Base-by-base conservation (phyloP, 2,113 vertebrate species). In the Neolamprologus brichardi region DNA sequence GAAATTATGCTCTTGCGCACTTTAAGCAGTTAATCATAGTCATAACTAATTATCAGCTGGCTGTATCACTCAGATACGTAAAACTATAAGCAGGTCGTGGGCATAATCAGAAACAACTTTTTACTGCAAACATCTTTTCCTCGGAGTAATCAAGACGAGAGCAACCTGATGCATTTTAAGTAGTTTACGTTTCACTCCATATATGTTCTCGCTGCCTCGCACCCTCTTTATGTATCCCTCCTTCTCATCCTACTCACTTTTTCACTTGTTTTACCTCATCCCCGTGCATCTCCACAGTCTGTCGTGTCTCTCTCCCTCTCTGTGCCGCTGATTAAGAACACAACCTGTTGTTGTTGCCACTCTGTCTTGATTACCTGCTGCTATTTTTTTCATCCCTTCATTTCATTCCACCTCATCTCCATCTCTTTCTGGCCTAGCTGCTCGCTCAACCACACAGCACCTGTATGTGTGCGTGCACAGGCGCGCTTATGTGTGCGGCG, bases 331-430 rank as follows among this genome's bases (percentile, higher is more conserved):
- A 95, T 95, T 95, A 94, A 94, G 91, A 93, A 91, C 91, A 93
- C 94, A 93, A 93, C 92, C 91, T 94, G 94, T 95, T 95, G 93
- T 95, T 94, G 91, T 94, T 85, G 75, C 89, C 90, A 91, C 91
- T 92, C 91, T 92, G 91, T 92, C 93, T 86, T 95, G 95, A 95
- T 95, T 95, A 95, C 93, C 84, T 93, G 9, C 86, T 88, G 90
- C 94, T 93, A 90, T 91, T 82, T 93, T 83, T 93, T 85, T 86
- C 84, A 88, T 92, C 89, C 83, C 88, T 92, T 88, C 91, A 88
- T 94, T 92, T 88, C 91, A 90, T 78, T 92, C 86, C 89, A 91
- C 89, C 85, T 92, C 93, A 84, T 91, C 85, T 81, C 87, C 86
- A 81, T 92, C 89, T 89, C 88, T 87, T 84, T 86, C 70, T 93